phyloP scores from a whole-genome alignment of 2,113 vertebrate genomes.

The Phalacrocorax aristotelis region DNA sequence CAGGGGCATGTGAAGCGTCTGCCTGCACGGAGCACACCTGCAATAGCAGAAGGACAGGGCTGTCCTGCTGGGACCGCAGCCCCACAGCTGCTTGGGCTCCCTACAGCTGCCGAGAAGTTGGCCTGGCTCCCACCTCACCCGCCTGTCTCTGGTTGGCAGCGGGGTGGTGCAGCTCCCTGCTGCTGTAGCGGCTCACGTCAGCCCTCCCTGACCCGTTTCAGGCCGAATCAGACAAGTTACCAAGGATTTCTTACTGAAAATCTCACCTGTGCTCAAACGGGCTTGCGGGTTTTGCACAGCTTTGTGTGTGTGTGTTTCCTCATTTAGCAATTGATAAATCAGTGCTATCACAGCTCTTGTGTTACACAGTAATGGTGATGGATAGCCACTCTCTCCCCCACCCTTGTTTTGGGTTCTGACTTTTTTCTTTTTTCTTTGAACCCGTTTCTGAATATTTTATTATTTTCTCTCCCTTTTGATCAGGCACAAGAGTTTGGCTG shows the following conservation, averaged over 20 bases:
- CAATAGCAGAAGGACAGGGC: neutral
- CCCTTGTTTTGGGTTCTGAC: neutral
- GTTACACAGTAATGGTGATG: neutral
- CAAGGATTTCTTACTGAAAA: neutral
- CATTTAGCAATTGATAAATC: neutral
- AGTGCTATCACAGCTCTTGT: neutral
- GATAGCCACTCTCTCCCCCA: neutral
- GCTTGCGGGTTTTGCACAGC: neutral
- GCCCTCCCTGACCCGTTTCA: neutral
- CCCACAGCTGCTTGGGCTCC: neutral
- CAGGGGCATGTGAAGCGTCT: rapidly evolving
- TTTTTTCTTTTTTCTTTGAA: neutral
- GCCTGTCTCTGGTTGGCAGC: neutral
- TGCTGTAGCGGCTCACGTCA: neutral
- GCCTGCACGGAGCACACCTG: neutral
- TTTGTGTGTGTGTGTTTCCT: too few relatives aligned
- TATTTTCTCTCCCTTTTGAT: neutral
- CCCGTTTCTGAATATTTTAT: neutral
- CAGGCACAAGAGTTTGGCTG: neutral
- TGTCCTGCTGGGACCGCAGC: neutral
- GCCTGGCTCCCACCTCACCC: neutral
- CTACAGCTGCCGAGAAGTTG: neutral
- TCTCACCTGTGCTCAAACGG: neutral
- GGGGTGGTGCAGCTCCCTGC: neutral
- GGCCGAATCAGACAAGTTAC: neutral